A percentile compares a stretch with the other conserved stretches of the same genome.
These are phyloP conservation scores for Trogon melanurus DNA, from an alignment of 2,113 vertebrate genomes.

Conservation along the genomic window DNA sequence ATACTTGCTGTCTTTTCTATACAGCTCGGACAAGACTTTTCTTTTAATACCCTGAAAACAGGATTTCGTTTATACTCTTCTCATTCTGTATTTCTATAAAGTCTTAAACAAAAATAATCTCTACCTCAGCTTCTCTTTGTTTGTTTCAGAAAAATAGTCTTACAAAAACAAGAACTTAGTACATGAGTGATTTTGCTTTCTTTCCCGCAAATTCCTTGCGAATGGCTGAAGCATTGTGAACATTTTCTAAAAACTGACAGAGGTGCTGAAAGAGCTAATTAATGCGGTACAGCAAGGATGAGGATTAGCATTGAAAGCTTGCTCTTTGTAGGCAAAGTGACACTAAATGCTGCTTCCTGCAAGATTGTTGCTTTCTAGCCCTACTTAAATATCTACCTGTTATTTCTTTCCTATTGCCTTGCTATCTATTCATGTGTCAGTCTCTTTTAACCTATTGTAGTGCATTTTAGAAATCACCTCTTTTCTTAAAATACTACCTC, in stretches of 20 bases:
- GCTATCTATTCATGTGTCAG: not conserved
- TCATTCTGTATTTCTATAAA: not conserved
- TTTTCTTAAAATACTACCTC: not conserved
- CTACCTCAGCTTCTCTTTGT: not conserved
- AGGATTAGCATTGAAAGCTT: not conserved
- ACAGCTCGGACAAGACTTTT: not conserved
- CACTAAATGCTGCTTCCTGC: not conserved
- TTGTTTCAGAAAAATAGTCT: not conserved
- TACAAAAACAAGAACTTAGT: not conserved
- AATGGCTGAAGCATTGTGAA: not conserved
- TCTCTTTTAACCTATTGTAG: not conserved
- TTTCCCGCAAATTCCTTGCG: not conserved
- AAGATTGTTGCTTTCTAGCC: not conserved
- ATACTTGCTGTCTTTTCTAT: not conserved
- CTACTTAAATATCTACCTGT: not conserved
- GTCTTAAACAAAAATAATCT: not conserved
- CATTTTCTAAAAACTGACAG: not conserved
- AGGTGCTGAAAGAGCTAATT: not conserved
- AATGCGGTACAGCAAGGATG: not conserved
- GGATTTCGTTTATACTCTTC: not conserved
- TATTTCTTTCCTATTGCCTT: constrained; percentile 4
- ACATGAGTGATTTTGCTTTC: not conserved
- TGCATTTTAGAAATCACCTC: not conserved
- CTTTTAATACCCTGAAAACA: not conserved
- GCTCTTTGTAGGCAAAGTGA: not conserved